Percentiles rank a stretch among this genome's conserved stretches.
Conservation (phyloP, 2,113 vertebrate genomes). For the Tragelaphus scriptus region DNA sequence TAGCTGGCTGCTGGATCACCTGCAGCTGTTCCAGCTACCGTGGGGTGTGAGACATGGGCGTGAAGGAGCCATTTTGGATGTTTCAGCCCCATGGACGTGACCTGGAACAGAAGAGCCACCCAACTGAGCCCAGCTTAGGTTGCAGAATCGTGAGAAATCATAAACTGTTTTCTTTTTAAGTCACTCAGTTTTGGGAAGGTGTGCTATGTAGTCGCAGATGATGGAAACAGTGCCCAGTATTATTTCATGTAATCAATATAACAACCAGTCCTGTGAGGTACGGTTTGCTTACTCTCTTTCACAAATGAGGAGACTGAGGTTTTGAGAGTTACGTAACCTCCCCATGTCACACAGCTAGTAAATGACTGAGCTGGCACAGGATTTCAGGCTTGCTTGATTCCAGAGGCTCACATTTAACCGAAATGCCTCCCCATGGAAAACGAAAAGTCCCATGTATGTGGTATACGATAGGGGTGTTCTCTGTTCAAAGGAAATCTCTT, state of each 20-base stretch:
- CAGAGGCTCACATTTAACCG: background rate
- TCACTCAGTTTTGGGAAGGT: background rate
- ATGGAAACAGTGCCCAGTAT: background rate
- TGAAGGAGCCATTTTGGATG: background rate
- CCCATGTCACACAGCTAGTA: background rate
- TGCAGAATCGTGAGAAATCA: background rate
- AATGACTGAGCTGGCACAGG: background rate
- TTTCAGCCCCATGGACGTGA: background rate
- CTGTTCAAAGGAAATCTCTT: constrained; percentile 15
- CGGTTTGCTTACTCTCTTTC: background rate
- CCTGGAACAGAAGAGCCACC: background rate
- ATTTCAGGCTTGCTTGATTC: background rate
- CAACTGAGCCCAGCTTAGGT: background rate
- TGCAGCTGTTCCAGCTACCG: background rate
- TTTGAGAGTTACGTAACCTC: background rate
- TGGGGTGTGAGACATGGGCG: fast-evolving
- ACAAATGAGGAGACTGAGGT: background rate
- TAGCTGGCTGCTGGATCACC: background rate
- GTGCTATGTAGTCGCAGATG: background rate
- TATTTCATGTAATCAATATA: background rate
- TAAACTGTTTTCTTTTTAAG: background rate
- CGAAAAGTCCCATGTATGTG: background rate
- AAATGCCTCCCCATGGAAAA: background rate
- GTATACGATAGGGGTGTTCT: background rate
- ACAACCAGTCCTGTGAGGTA: background rate